A percentile compares a stretch with the other conserved stretches of the same genome.
Evolutionary conservation across 2,888 invertebrate species (phyloP).

Genomic region (Nymphalis urticae): DNA sequence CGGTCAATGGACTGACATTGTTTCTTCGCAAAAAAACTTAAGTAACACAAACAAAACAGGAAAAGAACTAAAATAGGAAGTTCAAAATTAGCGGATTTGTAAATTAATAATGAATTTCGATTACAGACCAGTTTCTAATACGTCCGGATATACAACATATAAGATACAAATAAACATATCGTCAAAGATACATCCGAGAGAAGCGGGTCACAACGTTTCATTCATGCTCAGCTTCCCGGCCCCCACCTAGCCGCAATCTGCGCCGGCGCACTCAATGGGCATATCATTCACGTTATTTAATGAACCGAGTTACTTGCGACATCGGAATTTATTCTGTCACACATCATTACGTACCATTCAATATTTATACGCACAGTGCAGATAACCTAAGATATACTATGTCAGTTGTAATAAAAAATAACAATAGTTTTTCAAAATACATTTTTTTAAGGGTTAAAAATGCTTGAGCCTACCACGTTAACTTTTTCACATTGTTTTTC

Average conservation of each 20-base stretch:
- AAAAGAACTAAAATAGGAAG: conserved; percentile 9
- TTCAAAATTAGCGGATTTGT: conserved; percentile 16
- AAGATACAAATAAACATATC: conserved; percentile 22
- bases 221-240: conserved; percentile 46
- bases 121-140: conserved; percentile 16
- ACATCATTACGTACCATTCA: conserved; percentile 35
- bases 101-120: conserved; percentile 18
- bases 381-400: neutral
- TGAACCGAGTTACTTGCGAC: conserved; percentile 46
- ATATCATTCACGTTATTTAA: conserved; percentile 51
- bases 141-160: conserved; percentile 16
- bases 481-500: no score
- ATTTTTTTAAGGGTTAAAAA: no score
- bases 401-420: neutral
- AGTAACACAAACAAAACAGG: neutral
- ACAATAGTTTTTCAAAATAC: neutral
- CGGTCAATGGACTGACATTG: conserved; percentile 7
- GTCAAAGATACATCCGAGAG: conserved; percentile 29
- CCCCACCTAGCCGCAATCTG: conserved; percentile 35
- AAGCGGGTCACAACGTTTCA: conserved; percentile 42
- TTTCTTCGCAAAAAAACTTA: conserved; percentile 5
- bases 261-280: conserved; percentile 44
- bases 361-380: conserved; percentile 16
- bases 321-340: conserved; percentile 41
- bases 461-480: no score